phyloP scores from a whole-genome alignment of 1,140 invertebrate species.

The Nephila pilipes region DNA sequence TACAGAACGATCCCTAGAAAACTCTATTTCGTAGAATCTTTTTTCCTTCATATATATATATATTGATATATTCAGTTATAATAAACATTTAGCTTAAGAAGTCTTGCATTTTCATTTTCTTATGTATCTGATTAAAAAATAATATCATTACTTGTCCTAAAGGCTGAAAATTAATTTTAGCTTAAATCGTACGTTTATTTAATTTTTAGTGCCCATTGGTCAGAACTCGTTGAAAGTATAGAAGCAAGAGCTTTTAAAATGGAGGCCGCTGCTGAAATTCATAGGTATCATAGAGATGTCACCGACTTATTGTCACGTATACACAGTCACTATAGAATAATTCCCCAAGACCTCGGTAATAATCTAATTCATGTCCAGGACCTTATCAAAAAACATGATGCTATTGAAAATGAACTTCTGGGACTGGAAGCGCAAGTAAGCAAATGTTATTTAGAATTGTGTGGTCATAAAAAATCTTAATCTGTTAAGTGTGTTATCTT shows the following conservation, averaged over 20 bases:
- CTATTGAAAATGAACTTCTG: constrained; percentile 96
- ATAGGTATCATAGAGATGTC: constrained; percentile 97
- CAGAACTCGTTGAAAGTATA: constrained; percentile 85
- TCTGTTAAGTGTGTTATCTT: too few relatives aligned
- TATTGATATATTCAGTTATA: too few relatives aligned
- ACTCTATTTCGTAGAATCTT: too few relatives aligned
- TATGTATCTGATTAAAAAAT: too few relatives aligned
- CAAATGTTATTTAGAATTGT: background rate
- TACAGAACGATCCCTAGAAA: too few relatives aligned
- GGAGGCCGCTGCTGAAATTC: constrained; percentile 95
- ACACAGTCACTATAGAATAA: constrained; percentile 90
- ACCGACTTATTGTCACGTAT: constrained; percentile 94
- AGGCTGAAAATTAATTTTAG: too few relatives aligned
- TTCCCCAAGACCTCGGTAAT: constrained; percentile 91
- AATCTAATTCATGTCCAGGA: constrained; percentile 93
- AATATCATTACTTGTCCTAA: too few relatives aligned
- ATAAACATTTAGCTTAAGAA: too few relatives aligned
- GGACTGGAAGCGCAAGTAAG: constrained; percentile 94
- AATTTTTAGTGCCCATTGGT: constrained; percentile 46
- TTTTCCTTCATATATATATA: too few relatives aligned
- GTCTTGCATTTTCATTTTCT: too few relatives aligned
- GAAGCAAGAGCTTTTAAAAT: constrained; percentile 91
- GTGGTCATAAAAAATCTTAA: too few relatives aligned
- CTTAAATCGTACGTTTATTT: background rate
- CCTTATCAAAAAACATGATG: constrained; percentile 92